Base-by-base conservation (phyloP, 2,888 invertebrate species). In the Ectobius pallidus region DNA sequence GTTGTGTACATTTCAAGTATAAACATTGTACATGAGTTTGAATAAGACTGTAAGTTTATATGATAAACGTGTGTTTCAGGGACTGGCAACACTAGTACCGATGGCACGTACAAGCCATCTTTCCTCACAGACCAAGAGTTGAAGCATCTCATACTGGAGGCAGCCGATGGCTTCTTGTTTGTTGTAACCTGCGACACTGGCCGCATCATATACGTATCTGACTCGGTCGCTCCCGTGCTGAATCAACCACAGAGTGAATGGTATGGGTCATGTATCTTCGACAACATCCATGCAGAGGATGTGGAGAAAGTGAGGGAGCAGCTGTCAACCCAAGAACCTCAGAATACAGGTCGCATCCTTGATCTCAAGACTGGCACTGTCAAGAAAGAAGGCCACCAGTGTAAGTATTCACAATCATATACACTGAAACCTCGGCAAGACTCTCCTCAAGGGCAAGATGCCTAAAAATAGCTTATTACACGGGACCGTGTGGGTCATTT, bases 291-390 rank as follows among this genome's bases (percentile, higher is more conserved):
- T 85, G 97, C 97, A 0, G 99, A 99, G 82, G 99, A 99, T 83
- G 92, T 96, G 34, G 98, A 99, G 81, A 95, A 95, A 83, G 96
- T 99, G 62, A 87, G 97, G 52, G 99, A 99, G 83, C 99, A 99
- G 83, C 86, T 99, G 72, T 97, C 97, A 75, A 97, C 98, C 0
- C 95, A 96, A 81, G 99, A 99, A 83, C 95, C 97, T 25, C 96
- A 96, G 82, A 97, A 96, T 81, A 93, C 95, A 0, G 98, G 97
- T 7, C 89, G 99, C 73, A 97, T 99, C 78, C 86, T 99, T 76
- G 99, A 99, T 84, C 87, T 99, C 70, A 99, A 99, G 86, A 97
- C 98, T 70, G 99, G 99, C 73, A 98, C 99, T 6, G 98, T 99
- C 14, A 99, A 99, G 83, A 99, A 98, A 82, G 99, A 99, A 84